Percentiles rank a stretch among this genome's conserved stretches.
Conservation (phyloP, 2,113 vertebrate species). For the Poecilia latipinna region DNA sequence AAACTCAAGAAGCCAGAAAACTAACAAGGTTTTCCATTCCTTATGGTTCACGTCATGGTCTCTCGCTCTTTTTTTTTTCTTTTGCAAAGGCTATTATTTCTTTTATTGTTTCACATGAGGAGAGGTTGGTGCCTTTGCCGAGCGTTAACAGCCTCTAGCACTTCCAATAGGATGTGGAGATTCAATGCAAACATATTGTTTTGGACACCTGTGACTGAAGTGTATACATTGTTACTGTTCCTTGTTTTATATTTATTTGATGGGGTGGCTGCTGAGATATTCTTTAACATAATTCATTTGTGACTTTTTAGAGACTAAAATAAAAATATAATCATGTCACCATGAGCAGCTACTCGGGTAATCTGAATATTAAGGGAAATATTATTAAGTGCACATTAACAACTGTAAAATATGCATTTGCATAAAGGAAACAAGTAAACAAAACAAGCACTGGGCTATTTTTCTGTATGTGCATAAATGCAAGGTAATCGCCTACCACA, state of each 20-base stretch:
- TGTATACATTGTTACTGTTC: not conserved
- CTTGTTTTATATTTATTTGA: not conserved
- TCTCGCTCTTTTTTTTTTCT: not conserved
- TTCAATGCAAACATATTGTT: not conserved
- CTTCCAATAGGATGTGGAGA: not conserved
- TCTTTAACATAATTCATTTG: not conserved
- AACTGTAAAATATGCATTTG: not conserved
- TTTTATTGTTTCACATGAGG: slow-evolving; percentile 12
- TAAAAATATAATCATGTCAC: not conserved
- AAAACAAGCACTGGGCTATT: not conserved
- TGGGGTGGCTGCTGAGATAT: not conserved
- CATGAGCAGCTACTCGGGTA: not conserved
- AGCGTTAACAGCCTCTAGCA: not conserved
- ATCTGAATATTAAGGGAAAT: not conserved
- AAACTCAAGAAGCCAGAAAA: slow-evolving; percentile 25
- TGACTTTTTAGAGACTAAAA: not conserved
- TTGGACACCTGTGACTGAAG: not conserved
- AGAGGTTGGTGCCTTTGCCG: not conserved
- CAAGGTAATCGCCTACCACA: too few relatives aligned
- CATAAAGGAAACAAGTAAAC: not conserved
- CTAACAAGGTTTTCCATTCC: slow-evolving; percentile 30
- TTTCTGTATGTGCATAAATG: not conserved
- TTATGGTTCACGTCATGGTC: slow-evolving; percentile 17
- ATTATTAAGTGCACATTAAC: not conserved
- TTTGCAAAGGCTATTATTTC: not conserved